Percentiles rank a stretch among this genome's conserved stretches.
phyloP scores from a whole-genome alignment of 2,888 invertebrate species.

The Ischnura elegans region DNA sequence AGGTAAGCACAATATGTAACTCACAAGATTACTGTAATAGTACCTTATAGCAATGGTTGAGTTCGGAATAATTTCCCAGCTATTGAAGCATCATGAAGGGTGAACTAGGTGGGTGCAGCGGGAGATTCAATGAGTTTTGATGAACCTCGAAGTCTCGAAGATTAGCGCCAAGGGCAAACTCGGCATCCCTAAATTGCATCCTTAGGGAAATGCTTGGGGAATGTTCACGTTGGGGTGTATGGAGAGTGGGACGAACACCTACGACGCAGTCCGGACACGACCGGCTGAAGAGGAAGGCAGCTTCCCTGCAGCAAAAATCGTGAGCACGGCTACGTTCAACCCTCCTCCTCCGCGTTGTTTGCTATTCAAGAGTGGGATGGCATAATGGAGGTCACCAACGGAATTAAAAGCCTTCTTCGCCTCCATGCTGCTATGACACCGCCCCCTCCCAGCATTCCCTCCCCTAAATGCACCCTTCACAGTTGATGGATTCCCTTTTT shows the following conservation, averaged over 20 bases:
- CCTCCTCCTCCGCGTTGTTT: background rate
- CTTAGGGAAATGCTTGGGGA: background rate
- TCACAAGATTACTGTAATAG: too few relatives aligned
- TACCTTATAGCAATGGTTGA: too few relatives aligned
- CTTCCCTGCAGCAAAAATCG: background rate
- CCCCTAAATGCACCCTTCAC: conserved; percentile 5
- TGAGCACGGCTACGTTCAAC: background rate
- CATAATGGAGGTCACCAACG: background rate
- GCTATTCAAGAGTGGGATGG: background rate
- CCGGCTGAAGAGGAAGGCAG: background rate
- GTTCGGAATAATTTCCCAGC: too few relatives aligned
- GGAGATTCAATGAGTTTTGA: background rate
- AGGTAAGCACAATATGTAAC: too few relatives aligned
- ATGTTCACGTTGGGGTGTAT: too few relatives aligned
- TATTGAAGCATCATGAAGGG: too few relatives aligned
- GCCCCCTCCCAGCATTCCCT: too few relatives aligned
- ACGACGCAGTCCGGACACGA: background rate
- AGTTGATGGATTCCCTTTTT: conserved; percentile 19
- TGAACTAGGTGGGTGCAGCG: too few relatives aligned
- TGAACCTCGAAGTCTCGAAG: background rate
- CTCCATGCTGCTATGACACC: too few relatives aligned
- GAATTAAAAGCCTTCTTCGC: conserved; percentile 18
- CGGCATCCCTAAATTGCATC: background rate
- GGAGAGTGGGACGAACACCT: too few relatives aligned
- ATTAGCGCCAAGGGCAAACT: too few relatives aligned